phyloP scores from a whole-genome alignment of 53 echinoderm and acorn worm genomes.

The Stichopus horrens region DNA sequence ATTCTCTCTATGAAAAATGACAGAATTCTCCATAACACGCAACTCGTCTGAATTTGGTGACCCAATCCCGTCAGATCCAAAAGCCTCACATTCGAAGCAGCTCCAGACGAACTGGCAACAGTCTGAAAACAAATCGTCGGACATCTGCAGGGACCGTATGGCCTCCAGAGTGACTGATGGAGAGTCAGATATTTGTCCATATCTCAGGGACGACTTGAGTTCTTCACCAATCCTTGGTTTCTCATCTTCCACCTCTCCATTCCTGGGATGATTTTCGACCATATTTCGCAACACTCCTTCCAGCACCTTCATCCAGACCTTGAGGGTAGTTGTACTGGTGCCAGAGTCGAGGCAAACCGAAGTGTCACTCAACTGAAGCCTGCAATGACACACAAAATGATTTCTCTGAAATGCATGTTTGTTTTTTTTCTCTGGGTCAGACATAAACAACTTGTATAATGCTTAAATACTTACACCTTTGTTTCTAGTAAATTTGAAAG shows the following conservation, averaged over 20 bases:
- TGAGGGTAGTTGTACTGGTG: slow-evolving; percentile 27
- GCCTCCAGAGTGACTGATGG: not conserved
- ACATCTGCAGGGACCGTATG: not conserved
- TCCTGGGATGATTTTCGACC: not conserved
- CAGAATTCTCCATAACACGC: too few relatives aligned
- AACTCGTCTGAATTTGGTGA: too few relatives aligned
- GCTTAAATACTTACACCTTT: too few relatives aligned
- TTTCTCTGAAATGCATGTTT: too few relatives aligned
- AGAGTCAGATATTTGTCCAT: not conserved
- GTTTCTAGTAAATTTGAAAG: too few relatives aligned
- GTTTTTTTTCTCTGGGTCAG: too few relatives aligned
- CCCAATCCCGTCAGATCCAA: not conserved
- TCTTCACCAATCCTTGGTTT: not conserved
- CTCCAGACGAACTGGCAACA: not conserved
- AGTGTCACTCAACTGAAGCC: slow-evolving; percentile 49
- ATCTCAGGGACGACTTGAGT: not conserved
- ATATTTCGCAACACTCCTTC: slow-evolving; percentile 35
- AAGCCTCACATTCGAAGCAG: slow-evolving; percentile 2
- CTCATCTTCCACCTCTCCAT: not conserved
- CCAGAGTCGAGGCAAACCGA: slow-evolving; percentile 36
- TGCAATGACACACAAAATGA: slow-evolving; percentile 25
- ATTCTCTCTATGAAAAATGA: too few relatives aligned
- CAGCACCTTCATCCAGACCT: slow-evolving; percentile 58
- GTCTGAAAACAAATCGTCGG: not conserved
- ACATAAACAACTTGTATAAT: too few relatives aligned